Evolutionary conservation across 2,888 invertebrate genomes (phyloP).

Genomic region (Mongoloraphidia duomilia): DNA sequence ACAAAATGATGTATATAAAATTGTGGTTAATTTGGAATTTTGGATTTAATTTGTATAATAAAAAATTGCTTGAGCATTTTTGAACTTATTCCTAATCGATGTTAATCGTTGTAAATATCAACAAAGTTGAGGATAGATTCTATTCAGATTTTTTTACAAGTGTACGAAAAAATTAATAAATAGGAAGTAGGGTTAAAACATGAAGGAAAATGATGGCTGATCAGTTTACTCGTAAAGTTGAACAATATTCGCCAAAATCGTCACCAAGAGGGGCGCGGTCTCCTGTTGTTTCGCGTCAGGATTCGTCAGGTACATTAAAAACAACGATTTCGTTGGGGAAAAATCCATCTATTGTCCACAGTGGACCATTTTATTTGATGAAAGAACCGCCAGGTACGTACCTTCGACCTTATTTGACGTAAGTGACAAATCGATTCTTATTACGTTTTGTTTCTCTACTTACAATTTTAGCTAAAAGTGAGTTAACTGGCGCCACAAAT

Average conservation of each 20-base stretch:
- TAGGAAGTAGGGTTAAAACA: constrained; percentile 18
- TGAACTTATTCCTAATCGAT: too few relatives aligned
- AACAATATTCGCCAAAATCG: constrained; percentile 89
- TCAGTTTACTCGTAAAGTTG: constrained; percentile 84
- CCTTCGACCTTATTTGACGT: neutral
- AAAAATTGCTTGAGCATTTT: too few relatives aligned
- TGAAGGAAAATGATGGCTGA: constrained; percentile 70
- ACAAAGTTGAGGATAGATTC: too few relatives aligned
- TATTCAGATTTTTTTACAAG: too few relatives aligned
- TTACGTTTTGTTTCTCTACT: constrained; percentile 6
- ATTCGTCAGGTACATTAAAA: constrained; percentile 93
- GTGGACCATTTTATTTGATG: constrained; percentile 96
- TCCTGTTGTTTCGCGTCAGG: constrained; percentile 89
- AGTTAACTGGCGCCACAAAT: constrained; percentile 91
- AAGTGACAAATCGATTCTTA: constrained; percentile 6
- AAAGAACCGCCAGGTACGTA: constrained; percentile 80
- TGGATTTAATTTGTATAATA: too few relatives aligned
- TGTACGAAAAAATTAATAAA: too few relatives aligned
- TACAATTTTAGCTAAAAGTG: constrained; percentile 58
- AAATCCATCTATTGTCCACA: constrained; percentile 92
- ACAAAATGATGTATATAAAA: too few relatives aligned
- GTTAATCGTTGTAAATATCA: too few relatives aligned
- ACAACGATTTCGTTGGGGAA: constrained; percentile 95
- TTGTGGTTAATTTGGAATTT: too few relatives aligned
- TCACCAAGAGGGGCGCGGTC: constrained; percentile 88